Conservation (phyloP, 2,888 invertebrate species). For the Xylota segnis region DNA sequence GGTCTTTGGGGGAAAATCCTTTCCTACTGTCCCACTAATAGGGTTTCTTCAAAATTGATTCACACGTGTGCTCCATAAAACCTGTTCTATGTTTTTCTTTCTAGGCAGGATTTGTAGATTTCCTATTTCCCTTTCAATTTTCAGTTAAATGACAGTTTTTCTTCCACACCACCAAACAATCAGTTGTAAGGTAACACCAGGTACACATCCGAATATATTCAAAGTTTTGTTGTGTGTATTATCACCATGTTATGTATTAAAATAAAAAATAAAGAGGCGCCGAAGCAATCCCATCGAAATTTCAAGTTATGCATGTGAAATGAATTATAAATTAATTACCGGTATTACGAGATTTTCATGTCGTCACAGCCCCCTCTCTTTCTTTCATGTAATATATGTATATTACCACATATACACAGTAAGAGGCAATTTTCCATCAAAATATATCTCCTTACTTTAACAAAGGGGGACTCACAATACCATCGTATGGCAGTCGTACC, state of each 20-base stretch:
- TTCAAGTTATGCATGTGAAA: neutral
- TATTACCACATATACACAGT: neutral
- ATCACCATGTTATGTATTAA: slow-evolving; percentile 12
- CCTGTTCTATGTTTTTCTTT: too few species aligned
- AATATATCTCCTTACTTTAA: slow-evolving; percentile 1
- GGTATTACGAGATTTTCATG: slow-evolving; percentile 24
- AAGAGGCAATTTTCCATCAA: slow-evolving; percentile 14
- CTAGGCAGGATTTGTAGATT: too few species aligned
- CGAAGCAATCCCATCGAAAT: neutral
- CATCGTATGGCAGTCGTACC: neutral
- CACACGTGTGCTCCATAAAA: too few species aligned
- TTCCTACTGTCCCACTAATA: too few species aligned
- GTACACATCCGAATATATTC: neutral
- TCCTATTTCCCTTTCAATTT: too few species aligned
- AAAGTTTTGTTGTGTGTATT: neutral
- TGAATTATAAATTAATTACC: slow-evolving; percentile 28
- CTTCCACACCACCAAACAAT: neutral
- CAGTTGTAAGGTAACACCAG: neutral
- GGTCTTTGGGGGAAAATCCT: too few species aligned
- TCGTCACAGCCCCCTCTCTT: neutral
- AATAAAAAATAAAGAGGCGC: neutral
- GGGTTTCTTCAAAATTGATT: too few species aligned
- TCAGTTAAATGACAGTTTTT: too few species aligned
- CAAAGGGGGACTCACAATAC: neutral
- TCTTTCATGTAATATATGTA: neutral